Percentiles rank a stretch among this genome's conserved stretches.
Evolutionary conservation across 2,113 vertebrate species (phyloP).

Genomic region (Hippocampus abdominalis): DNA sequence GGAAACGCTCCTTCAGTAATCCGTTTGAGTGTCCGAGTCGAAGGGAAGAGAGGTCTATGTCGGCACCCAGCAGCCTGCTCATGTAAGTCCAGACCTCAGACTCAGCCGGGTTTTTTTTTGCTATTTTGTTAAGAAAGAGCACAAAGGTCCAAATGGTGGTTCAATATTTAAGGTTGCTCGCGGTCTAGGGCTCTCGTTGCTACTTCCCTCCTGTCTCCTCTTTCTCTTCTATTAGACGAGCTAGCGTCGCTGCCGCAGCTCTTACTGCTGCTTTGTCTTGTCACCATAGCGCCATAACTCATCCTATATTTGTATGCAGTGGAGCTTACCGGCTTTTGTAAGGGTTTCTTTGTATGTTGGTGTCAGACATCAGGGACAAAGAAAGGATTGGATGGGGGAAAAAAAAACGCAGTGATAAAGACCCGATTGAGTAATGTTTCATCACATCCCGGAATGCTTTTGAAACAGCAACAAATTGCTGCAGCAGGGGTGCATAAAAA

Average conservation of each 20-base stretch:
- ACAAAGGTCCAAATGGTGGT: background rate
- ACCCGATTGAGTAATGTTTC: background rate
- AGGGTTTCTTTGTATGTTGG: conserved; percentile 49
- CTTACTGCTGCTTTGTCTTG: conserved; percentile 48
- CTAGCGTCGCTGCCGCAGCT: conserved; percentile 43
- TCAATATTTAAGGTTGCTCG: background rate
- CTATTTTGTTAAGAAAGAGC: no score
- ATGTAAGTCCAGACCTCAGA: conserved; percentile 74
- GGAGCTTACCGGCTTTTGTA: conserved; percentile 43
- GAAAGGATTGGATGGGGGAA: conserved; percentile 4
- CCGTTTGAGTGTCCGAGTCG: conserved; percentile 86
- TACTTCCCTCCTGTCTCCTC: conserved; percentile 33
- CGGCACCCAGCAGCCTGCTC: conserved; percentile 86
- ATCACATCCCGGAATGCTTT: background rate
- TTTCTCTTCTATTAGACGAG: conserved; percentile 46
- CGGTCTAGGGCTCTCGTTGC: background rate
- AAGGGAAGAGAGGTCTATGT: conserved; percentile 91
- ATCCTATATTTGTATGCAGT: conserved; percentile 48
- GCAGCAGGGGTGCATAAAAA: background rate
- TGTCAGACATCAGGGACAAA: conserved; percentile 1
- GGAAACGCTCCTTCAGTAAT: conserved; percentile 96
- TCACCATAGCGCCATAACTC: conserved; percentile 62
- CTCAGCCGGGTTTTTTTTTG: background rate
- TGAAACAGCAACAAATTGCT: background rate
- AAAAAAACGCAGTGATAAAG: background rate